Evolutionary conservation across 2,113 vertebrate genomes (phyloP), one percentile per base, ranked within the genome.

Genomic region (Lepidothrix coronata): DNA sequence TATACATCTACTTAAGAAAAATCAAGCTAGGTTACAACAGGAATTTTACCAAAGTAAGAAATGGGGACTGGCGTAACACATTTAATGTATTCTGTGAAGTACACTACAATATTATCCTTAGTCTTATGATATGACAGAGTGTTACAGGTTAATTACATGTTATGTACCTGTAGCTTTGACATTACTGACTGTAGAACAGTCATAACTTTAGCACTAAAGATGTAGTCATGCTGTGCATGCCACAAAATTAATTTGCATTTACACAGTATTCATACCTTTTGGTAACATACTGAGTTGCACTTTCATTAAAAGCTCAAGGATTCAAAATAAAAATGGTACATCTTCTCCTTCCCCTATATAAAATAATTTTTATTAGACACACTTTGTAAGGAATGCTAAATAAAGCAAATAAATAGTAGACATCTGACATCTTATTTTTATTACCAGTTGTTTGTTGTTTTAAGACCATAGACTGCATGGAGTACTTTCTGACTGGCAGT

Each of bases 101-200:
- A 66, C 2, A 3, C 67, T 87, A 62, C 68, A 84, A 30, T 46
- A 75, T 89, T 92, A 71, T 22, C 72, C 73, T 95, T 92, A 91
- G 88, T 93, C 73, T 81, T 74, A 78, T 7, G 37, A 59, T 51
- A 86, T 2, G 13, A 91, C 88, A 88, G 73, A 18, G 33, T 54
- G 54, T 68, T 92, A 65, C 86, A 91, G 91, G 86, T 93, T 94
- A 96, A 96, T 94, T 96, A 65, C 14, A 78, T 30, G n/a, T 70
- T 93, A 59, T 14, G 44, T n/a, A 70, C 41, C 73, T 86, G 49
- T 35, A 68, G 88, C 62, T 96, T 94, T 96, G 95, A 95, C 83
- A 93, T 72, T 92, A 57, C 25, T 72, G 52, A 81, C 44, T 87
- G 72, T 14, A 89, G 70, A 78, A 75, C 1, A 92, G 86, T 91